Evolutionary conservation across 2,797 vertebrate species (phyloP).

Genomic region (Cossypha niveicapilla): DNA sequence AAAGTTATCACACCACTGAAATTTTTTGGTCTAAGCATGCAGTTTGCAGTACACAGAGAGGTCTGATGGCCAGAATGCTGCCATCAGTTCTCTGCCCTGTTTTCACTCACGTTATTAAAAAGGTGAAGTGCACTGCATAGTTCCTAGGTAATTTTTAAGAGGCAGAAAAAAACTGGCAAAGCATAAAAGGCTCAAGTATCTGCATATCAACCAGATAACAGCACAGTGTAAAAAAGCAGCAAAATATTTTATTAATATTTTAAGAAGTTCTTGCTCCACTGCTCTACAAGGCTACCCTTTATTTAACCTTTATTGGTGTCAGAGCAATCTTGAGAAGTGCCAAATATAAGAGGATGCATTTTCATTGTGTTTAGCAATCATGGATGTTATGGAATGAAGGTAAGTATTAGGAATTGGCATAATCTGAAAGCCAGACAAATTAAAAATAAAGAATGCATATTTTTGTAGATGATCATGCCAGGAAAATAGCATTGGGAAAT

Average conservation of each 20-base stretch:
- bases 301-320: background rate
- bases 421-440: background rate
- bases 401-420: background rate
- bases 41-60: background rate
- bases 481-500: background rate
- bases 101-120: background rate
- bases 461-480: background rate
- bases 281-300: background rate
- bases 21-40: background rate
- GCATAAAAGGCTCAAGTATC: background rate
- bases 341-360: background rate
- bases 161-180: background rate
- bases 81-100: background rate
- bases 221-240: background rate
- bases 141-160: background rate
- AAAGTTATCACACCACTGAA: fast-evolving
- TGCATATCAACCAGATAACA: background rate
- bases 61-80: background rate
- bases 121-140: background rate
- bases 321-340: background rate
- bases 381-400: background rate
- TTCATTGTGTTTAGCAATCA: background rate
- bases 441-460: background rate
- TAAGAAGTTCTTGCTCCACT: background rate
- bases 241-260: background rate